Base-by-base conservation (phyloP, 2,888 invertebrate species). In the Eupeodes latifasciatus region DNA sequence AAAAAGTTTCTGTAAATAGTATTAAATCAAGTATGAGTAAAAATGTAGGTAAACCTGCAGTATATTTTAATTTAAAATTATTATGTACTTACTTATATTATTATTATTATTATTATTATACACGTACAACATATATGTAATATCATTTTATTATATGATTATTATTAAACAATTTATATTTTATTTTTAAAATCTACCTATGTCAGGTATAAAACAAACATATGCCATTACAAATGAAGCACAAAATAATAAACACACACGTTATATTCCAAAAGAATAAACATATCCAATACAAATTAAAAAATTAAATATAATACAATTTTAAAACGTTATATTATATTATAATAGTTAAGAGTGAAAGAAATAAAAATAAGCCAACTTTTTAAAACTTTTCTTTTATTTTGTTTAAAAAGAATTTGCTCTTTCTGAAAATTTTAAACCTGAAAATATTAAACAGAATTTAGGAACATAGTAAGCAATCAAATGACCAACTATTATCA, bases 271-370 rank as follows among this genome's bases (percentile, higher is more conserved):
- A n/a, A 82, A 71, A 78, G 78, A 83, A 78, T 72, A 53, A 40
- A 83, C 83, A 83, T 83, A 83, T 83, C 83, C 66, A 72, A 83
- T 66, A 72, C 66, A 40, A 40, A 74, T 44, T 66, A 12, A 64
- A 55, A 51, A 36, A 34, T 64, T 11, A 12, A 59, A 44, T 19
- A 57, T 12, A 40, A 57, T 59, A 69, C 72, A 59, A 72, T 59
- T 72, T 59, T 59, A 59, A 47, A 72, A 59, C 44, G 59, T 72
- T 72, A 72, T 72, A 72, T 19, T 57, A 72, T 72, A 27, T 36
- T 19, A 55, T 51, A 49, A 55, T 51, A 49, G 19, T 59, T 72
- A 72, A 59, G 72, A 72, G 72, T 72, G 59, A 59, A 59, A 11
- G 59, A 72, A 59, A 59, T 59, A 72, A 71, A 47, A 72, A 47